phyloP scores from a whole-genome alignment of 2,888 invertebrate genomes.

The Trissonchulus latispiculum region DNA sequence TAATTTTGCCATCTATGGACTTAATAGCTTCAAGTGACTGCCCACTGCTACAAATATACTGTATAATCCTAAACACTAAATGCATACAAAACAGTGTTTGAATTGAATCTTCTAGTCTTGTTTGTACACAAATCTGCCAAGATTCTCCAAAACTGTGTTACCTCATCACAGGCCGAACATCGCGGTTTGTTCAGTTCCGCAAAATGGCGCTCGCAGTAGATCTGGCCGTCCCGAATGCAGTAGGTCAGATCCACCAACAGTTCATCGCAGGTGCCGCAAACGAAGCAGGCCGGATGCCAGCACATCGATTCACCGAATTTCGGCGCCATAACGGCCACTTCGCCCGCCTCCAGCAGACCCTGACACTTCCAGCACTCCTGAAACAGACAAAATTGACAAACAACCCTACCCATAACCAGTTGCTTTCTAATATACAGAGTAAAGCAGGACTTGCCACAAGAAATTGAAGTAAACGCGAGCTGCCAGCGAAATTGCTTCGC shows the following conservation, averaged over 20 bases:
- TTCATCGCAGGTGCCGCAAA: conserved; percentile 73
- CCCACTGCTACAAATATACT: no score
- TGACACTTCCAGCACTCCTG: conserved; percentile 74
- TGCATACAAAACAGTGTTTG: no score
- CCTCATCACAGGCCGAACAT: conserved; percentile 96
- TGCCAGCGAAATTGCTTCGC: no score
- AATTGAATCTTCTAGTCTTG: no score
- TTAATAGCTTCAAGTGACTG: no score
- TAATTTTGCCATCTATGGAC: no score
- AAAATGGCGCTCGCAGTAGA: conserved; percentile 90
- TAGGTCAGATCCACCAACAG: conserved; percentile 90
- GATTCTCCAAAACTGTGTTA: conserved; percentile 51
- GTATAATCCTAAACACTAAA: no score
- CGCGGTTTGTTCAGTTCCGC: conserved; percentile 88
- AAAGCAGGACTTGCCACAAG: no score
- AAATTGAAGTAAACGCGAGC: no score
- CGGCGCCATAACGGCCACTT: conserved; percentile 71
- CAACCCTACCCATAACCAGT: neutral
- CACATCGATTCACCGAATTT: conserved; percentile 62
- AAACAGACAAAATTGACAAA: conserved; percentile 22
- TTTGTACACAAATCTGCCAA: no score
- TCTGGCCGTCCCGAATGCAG: conserved; percentile 73
- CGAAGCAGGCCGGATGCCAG: conserved; percentile 89
- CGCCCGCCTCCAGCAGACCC: conserved; percentile 65
- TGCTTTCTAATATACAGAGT: neutral